phyloP scores from a whole-genome alignment of 1,140 invertebrate genomes.

The Drosophila tsacasi region DNA sequence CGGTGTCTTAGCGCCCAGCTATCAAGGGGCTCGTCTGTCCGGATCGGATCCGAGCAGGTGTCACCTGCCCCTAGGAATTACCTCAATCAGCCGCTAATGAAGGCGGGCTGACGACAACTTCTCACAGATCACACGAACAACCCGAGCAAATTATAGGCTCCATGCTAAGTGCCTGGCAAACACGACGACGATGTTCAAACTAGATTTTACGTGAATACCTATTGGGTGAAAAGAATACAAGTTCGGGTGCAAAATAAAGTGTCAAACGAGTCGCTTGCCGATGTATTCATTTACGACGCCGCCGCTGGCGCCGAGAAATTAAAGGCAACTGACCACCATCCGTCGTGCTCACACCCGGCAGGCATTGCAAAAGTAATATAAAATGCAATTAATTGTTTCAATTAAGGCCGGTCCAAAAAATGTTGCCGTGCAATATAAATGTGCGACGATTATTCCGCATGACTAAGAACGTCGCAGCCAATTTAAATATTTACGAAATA shows the following conservation, averaged over 20 bases:
- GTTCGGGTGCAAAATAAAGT: slow-evolving; percentile 6
- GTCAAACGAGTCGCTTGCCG: slow-evolving; percentile 46
- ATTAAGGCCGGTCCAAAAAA: slow-evolving; percentile 47
- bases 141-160: slow-evolving; percentile 39
- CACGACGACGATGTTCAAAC: slow-evolving; percentile 43
- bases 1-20: neutral
- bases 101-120: slow-evolving; percentile 38
- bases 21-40: slow-evolving; percentile 54
- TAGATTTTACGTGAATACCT: slow-evolving; percentile 61
- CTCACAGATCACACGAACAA: slow-evolving; percentile 22
- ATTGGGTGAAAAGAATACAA: slow-evolving; percentile 17
- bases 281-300: slow-evolving; percentile 56
- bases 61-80: slow-evolving; percentile 3
- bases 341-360: slow-evolving; percentile 28
- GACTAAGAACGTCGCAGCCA: slow-evolving; percentile 43
- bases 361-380: slow-evolving; percentile 39
- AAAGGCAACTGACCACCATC: slow-evolving; percentile 50
- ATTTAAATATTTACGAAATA: slow-evolving; percentile 50
- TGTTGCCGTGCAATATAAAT: slow-evolving; percentile 27
- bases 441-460: slow-evolving; percentile 29
- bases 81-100: slow-evolving; percentile 55
- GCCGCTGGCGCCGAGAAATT: slow-evolving; percentile 47
- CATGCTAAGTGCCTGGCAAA: slow-evolving; percentile 64
- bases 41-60: slow-evolving; percentile 1
- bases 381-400: slow-evolving; percentile 60